Conservation (phyloP, 2,113 vertebrate species). For the Euleptes europaea region DNA sequence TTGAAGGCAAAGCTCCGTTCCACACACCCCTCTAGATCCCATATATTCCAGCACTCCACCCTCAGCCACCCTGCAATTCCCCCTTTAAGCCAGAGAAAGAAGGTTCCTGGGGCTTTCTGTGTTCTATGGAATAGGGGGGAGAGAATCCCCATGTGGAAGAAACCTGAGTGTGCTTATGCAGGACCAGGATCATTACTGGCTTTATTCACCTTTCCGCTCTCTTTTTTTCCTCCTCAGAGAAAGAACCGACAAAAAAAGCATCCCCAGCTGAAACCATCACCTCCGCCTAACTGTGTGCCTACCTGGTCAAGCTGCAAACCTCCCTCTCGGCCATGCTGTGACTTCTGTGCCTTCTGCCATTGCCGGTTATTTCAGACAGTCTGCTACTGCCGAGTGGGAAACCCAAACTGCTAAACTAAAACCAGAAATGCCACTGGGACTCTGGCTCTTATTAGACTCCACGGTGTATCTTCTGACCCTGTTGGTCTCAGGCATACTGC, state of each 20-base stretch:
- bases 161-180: neutral
- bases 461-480: neutral
- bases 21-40: too few relatives aligned
- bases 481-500: neutral
- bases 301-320: slow-evolving; percentile 82
- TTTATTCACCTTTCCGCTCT: neutral
- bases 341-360: slow-evolving; percentile 84
- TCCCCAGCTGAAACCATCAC: slow-evolving; percentile 56
- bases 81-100: too few relatives aligned
- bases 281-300: slow-evolving; percentile 80
- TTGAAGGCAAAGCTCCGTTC: too few relatives aligned
- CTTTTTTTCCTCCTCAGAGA: slow-evolving; percentile 58
- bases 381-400: slow-evolving; percentile 83
- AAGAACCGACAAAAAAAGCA: slow-evolving; percentile 36
- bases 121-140: too few relatives aligned
- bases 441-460: slow-evolving; percentile 31
- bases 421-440: neutral
- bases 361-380: slow-evolving; percentile 86
- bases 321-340: slow-evolving; percentile 78
- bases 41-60: too few relatives aligned
- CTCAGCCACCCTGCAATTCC: too few relatives aligned
- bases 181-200: accelerated
- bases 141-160: neutral
- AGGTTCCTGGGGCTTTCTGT: too few relatives aligned
- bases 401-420: slow-evolving; percentile 78